Evolutionary conservation across 1,140 invertebrate genomes (phyloP), one percentile per base, ranked within the genome.

Genomic region (Samia ricini): DNA sequence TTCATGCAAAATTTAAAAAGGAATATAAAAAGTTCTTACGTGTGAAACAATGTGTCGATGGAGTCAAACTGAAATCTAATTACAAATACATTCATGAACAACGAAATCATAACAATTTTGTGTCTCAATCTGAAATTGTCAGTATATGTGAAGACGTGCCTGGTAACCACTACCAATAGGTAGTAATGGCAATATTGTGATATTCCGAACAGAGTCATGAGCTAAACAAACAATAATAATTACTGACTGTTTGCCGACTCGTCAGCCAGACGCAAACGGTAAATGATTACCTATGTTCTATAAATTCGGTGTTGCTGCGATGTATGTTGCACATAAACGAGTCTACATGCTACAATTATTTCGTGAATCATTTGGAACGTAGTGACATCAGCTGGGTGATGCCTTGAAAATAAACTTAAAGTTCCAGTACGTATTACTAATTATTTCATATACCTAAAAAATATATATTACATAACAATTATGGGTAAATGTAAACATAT

Each of bases 141-240:
- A 29, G 26, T 29, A 29, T 29, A 8, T 29, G 10, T 8, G 26
- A 29, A 29, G 1, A 29, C 4, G 26, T 29, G 2, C n/a, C n/a
- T 8, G 26, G 26, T 21, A 18, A 2, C 48, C 18, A n/a, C n/a
- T 10, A 19, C 20, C 4, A 52, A 7, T 20, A 21, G 20, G 22
- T 20, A 8, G 20, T 52, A 20, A 21, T 20, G 18, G 22, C 2
- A 22, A 52, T 52, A 22, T 52, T 52, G 23, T 7, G 21, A 22
- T 21, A 42, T n/a, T 57, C 10, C 56, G 62, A 61, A 67, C 57
- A 62, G 26, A 21, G 52, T 26, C 20, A 56, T 23, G 55, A 50
- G 56, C 56, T 60, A 60, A 49, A 56, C 56, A 65, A 71, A 64
- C 60, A 71, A 54, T 62, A 29, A 29, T 64, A 71, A 54, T 64